Evolutionary conservation across 2,797 vertebrate species (phyloP).

Genomic region (Coccyzus lansbergi): DNA sequence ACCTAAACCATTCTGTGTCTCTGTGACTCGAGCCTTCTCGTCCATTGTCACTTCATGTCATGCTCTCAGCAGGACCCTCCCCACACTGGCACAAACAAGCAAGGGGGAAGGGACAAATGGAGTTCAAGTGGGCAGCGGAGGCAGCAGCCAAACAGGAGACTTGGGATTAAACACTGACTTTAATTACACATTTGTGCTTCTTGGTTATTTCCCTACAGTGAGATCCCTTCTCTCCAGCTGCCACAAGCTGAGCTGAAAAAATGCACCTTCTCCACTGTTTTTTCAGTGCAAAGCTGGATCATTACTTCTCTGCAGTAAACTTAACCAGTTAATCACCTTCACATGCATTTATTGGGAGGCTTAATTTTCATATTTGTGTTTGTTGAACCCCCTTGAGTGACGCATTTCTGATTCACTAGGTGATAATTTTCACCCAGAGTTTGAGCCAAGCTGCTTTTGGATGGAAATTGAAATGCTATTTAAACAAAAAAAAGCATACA

Average conservation of each 20-base stretch:
- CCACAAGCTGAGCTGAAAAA: neutral
- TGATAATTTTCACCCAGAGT: neutral
- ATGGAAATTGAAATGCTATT: neutral
- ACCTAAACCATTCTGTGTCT: too few relatives aligned
- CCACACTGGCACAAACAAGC: fast-evolving
- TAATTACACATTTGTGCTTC: neutral
- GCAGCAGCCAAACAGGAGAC: neutral
- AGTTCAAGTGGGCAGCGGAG: neutral
- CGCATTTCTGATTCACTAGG: neutral
- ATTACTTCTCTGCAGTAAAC: neutral
- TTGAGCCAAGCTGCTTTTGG: neutral
- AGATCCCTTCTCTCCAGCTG: neutral
- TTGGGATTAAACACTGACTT: neutral
- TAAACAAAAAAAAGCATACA: neutral
- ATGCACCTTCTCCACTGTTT: neutral
- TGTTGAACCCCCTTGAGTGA: neutral
- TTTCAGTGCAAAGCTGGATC: neutral
- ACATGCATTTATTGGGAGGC: neutral
- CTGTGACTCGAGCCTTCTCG: neutral
- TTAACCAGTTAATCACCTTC: neutral
- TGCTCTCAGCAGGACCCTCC: fast-evolving
- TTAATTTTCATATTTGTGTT: neutral
- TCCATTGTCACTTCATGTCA: fast-evolving
- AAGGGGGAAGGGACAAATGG: neutral
- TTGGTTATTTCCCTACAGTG: neutral